Conservation (phyloP, 2,113 vertebrate species). For the Agelaius tricolor region DNA sequence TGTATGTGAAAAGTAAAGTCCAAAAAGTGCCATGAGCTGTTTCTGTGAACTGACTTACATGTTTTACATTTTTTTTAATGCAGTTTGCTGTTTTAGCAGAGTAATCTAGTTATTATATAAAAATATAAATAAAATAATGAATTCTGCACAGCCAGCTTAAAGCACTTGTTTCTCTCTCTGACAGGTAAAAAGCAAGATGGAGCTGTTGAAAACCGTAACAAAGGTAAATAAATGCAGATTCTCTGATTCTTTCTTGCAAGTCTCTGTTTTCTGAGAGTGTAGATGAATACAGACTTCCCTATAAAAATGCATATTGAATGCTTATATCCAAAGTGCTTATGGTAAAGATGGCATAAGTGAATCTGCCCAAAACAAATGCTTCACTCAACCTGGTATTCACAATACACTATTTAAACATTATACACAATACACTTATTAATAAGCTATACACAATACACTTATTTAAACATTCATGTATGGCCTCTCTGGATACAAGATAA, state of each 20-base stretch:
- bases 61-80: neutral
- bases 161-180: slow-evolving; percentile 36
- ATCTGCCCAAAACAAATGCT: neutral
- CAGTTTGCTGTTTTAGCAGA: neutral
- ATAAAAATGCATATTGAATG: neutral
- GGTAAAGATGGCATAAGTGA: neutral
- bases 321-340: neutral
- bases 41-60: neutral
- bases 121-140: neutral
- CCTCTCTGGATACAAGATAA: neutral
- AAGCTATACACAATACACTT: neutral
- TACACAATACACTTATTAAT: too few species aligned
- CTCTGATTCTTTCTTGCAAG: neutral
- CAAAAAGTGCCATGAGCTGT: neutral
- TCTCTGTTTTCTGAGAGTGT: neutral
- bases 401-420: too few species aligned
- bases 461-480: neutral
- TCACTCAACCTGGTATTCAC: neutral
- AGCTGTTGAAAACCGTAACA: slow-evolving; percentile 93
- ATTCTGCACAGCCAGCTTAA: neutral
- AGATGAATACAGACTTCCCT: neutral
- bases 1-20: neutral
- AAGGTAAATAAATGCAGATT: slow-evolving; percentile 87
- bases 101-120: neutral
- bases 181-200: slow-evolving; percentile 97